These are phyloP conservation scores for Chymomyza caudatula DNA, from an alignment of 2,888 invertebrate species.

Conservation along the genomic window DNA sequence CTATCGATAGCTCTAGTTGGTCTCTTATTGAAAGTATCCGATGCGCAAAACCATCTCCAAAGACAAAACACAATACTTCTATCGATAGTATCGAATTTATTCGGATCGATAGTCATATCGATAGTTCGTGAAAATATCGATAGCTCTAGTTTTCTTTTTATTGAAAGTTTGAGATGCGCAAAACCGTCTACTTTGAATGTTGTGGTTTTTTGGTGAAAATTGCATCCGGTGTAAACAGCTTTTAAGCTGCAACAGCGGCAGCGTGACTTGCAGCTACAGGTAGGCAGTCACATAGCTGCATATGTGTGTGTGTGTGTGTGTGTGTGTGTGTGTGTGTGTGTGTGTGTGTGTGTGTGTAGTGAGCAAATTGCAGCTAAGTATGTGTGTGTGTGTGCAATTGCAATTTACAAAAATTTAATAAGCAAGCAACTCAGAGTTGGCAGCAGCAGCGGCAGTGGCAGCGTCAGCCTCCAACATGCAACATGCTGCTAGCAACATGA, in stretches of 20 bases:
- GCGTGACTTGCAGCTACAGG: conserved; percentile 54
- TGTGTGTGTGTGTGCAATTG: conserved; percentile 5
- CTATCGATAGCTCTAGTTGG: too few species aligned
- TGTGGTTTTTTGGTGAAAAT: neutral
- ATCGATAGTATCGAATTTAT: too few species aligned
- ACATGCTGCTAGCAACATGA: conserved; percentile 19
- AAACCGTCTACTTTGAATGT: neutral
- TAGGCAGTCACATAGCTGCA: conserved; percentile 25
- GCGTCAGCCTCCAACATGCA: conserved; percentile 6
- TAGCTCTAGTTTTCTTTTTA: too few species aligned
- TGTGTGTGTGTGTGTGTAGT: conserved; percentile 30
- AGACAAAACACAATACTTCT: too few species aligned
- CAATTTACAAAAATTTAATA: conserved; percentile 56
- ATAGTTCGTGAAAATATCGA: too few species aligned
- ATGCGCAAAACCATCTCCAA: too few species aligned
- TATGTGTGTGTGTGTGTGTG: conserved; percentile 29
- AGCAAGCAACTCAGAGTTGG: conserved; percentile 30
- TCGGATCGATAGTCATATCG: too few species aligned
- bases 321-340: conserved; percentile 19
- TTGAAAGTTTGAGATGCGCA: neutral
- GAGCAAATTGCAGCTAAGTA: neutral
- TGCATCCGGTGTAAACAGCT: neutral
- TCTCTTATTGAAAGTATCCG: too few species aligned
- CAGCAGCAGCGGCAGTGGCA: conserved; percentile 12
- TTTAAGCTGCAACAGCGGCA: conserved; percentile 16